Conservation (phyloP, 2,888 invertebrate genomes). For the Brachylomia viminalis region DNA sequence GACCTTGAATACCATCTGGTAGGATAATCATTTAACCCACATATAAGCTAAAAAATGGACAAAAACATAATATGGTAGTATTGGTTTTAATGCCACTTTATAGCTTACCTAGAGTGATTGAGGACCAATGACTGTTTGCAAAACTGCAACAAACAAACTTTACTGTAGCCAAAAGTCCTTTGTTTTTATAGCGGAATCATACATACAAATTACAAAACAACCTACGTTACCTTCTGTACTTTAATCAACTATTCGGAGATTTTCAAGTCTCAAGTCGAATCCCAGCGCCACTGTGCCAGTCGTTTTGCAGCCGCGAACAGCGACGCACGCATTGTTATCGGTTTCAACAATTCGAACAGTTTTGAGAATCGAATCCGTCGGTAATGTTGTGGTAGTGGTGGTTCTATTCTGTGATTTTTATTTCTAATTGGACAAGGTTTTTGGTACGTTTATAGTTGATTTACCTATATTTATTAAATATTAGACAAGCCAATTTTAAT, state of each 20-base stretch:
- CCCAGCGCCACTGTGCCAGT: constrained; percentile 41
- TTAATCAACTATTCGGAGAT: constrained; percentile 50
- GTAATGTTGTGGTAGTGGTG: constrained; percentile 59
- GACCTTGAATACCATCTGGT: not conserved
- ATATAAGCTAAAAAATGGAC: not conserved
- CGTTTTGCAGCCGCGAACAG: constrained; percentile 36
- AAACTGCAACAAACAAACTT: not conserved
- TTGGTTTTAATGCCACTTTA: not conserved
- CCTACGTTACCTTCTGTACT: constrained; percentile 11
- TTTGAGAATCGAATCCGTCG: constrained; percentile 37
- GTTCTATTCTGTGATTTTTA: constrained; percentile 31
- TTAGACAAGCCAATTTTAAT: not conserved
- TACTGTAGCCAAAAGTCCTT: not conserved
- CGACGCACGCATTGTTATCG: constrained; percentile 42
- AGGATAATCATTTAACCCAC: not conserved
- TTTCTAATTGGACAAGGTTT: constrained; percentile 34
- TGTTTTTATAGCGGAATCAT: constrained; percentile 28
- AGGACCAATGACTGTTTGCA: not conserved
- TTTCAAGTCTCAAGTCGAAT: constrained; percentile 17
- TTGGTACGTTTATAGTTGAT: constrained; percentile 36
- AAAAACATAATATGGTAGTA: not conserved
- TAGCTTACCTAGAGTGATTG: not conserved
- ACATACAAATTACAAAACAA: constrained; percentile 34
- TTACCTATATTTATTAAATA: not conserved
- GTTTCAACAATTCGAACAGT: constrained; percentile 24